Base-by-base conservation (phyloP, 1,140 invertebrate genomes). In the Antheraea mylitta region DNA sequence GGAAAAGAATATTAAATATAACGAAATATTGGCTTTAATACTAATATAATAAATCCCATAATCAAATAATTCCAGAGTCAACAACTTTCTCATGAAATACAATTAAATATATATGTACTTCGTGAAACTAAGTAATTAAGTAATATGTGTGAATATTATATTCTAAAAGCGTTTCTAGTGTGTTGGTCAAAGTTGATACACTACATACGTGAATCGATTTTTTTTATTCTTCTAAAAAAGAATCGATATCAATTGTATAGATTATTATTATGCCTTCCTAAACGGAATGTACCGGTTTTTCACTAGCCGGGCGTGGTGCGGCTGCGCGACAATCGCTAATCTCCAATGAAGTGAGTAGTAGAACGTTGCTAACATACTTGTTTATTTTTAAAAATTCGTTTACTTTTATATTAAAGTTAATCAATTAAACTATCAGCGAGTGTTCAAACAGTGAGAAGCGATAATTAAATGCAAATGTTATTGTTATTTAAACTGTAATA, bases 261-360 rank as follows among this genome's bases (percentile, higher is more conserved):
- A 30, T 30, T 4, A 4, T 30, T 30, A 30, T 30, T 30, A 30
- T 4, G 22, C 22, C 1, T 63, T 63, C 37, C 37, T 42, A 66
- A 72, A 64, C 73, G 69, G 62, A 72, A 75, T 30, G 30, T 73
- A 75, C 60, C 76, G 76, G 73, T 76, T 69, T 74, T 62, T 60
- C 75, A 71, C 71, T 79, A 74, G 76, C 82, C 87, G 86, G 87
- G 87, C 86, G 87, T 90, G 87, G 87, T 90, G 83, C 87, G 87
- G 74, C 81, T 88, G 86, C 86, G 86, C 83, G 76, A 79, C 74
- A 74, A 77, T 76, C 74, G 80, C 79, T 73, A 68, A 83, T 85
- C 77, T 73, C 77, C 76, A 81, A 79, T 83, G 78, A 84, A 82
- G 81, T 89, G 79, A 84, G 80, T 85, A 82, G 80, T 83, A 74